Evolutionary conservation across 2,113 vertebrate genomes (phyloP).

Genomic region (Archilochus colubris): DNA sequence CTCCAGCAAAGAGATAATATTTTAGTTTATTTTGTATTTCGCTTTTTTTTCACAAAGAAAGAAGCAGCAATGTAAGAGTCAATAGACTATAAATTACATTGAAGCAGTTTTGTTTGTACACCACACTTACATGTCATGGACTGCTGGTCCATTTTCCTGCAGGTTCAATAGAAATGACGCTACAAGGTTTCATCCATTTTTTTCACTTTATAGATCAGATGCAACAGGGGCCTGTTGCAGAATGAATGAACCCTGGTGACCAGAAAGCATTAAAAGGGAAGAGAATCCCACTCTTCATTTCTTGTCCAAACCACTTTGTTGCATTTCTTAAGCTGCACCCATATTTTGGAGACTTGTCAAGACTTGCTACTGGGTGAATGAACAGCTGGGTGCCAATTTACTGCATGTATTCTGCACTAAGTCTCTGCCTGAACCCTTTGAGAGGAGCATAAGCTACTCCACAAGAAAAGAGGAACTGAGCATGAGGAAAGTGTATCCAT

Average conservation of each 20-base stretch:
- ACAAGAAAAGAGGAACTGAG: not conserved
- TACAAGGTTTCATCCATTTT: not conserved
- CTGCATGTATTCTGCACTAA: not conserved
- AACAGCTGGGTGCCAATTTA: not conserved
- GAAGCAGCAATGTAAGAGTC: not conserved
- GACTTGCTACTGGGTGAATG: not conserved
- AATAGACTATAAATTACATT: not conserved
- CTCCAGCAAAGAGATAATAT: not conserved
- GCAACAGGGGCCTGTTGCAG: not conserved
- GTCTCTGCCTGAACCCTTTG: not conserved
- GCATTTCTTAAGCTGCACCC: not conserved
- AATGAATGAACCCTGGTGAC: not conserved
- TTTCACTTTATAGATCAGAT: not conserved
- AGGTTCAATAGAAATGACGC: not conserved
- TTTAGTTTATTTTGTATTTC: not conserved
- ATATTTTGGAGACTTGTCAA: fast-evolving
- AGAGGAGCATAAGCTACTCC: not conserved
- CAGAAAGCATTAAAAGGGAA: not conserved
- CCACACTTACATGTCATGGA: not conserved
- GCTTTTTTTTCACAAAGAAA: not conserved
- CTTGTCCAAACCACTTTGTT: not conserved
- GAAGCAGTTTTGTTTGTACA: not conserved
- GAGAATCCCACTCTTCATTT: not conserved
- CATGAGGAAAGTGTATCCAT: not conserved
- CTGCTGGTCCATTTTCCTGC: not conserved